These are phyloP conservation scores for Benitochromis conjunctus DNA, from an alignment of 2,113 vertebrate genomes.

Conservation along the genomic window DNA sequence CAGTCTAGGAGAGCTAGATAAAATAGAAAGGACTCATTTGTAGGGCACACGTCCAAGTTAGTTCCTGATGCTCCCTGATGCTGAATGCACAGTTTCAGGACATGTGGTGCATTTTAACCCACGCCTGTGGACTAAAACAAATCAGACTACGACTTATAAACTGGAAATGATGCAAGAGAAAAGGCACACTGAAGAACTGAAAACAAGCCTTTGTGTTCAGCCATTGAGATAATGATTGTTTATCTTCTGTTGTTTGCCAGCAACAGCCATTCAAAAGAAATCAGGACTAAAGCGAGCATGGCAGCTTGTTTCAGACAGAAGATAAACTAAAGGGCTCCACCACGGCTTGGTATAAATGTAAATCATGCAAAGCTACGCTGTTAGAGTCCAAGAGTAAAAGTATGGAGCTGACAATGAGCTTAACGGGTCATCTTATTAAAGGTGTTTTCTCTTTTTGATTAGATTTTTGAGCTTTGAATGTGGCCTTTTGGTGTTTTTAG, in stretches of 20 bases:
- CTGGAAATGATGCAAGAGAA: background rate
- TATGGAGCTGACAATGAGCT: background rate
- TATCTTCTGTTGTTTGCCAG: background rate
- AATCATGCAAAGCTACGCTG: background rate
- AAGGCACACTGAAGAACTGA: background rate
- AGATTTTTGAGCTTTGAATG: background rate
- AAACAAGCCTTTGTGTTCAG: background rate
- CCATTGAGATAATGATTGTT: fast-evolving
- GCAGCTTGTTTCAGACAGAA: background rate
- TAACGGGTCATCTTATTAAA: background rate
- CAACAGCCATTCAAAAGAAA: background rate
- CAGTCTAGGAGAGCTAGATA: background rate
- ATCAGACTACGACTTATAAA: background rate
- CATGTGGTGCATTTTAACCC: background rate
- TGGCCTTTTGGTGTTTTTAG: background rate
- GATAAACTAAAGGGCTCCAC: background rate
- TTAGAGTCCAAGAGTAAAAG: background rate
- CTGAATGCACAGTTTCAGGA: background rate
- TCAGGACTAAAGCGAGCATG: background rate
- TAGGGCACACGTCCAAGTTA: background rate
- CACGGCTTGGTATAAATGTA: background rate
- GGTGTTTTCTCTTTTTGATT: background rate
- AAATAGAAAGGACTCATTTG: background rate
- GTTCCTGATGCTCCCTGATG: background rate
- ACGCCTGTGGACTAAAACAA: background rate